phyloP scores from a whole-genome alignment of 2,113 vertebrate genomes.

The Leucopternis melanops region DNA sequence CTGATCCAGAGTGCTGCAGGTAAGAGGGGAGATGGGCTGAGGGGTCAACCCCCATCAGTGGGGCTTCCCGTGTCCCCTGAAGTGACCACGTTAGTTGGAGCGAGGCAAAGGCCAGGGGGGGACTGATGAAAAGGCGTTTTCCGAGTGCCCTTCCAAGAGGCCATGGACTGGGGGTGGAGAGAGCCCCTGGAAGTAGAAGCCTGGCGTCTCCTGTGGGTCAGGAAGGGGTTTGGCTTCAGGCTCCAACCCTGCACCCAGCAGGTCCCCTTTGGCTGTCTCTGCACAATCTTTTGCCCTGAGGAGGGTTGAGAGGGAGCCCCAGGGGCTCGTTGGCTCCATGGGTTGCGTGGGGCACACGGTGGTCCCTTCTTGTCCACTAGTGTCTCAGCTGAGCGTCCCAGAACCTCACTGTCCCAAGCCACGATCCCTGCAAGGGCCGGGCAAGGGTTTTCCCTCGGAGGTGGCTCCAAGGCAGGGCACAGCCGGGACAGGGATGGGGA shows the following conservation, averaged over 20 bases:
- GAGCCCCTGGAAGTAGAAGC: not conserved
- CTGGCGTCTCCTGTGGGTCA: not conserved
- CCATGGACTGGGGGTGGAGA: not conserved
- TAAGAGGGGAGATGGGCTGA: not conserved
- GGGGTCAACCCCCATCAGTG: not conserved
- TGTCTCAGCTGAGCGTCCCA: not conserved
- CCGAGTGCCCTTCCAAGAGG: not conserved
- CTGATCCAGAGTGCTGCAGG: not conserved
- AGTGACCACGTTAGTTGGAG: not conserved
- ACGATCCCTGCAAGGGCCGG: not conserved
- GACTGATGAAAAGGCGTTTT: rapidly evolving
- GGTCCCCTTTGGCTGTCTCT: not conserved
- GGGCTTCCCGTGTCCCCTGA: not conserved
- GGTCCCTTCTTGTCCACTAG: no score
- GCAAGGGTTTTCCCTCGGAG: not conserved
- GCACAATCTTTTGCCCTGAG: not conserved
- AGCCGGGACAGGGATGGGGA: not conserved
- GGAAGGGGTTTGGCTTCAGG: not conserved
- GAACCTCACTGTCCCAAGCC: not conserved
- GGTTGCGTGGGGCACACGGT: no score
- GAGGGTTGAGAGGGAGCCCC: not conserved
- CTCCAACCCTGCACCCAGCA: not conserved
- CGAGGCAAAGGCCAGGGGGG: no score
- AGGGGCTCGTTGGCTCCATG: not conserved
- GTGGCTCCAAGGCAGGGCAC: not conserved